Conservation (phyloP, 30 jellyfish, hydroid and myxozoan genomes). For the Pseudorhiza aurosa region DNA sequence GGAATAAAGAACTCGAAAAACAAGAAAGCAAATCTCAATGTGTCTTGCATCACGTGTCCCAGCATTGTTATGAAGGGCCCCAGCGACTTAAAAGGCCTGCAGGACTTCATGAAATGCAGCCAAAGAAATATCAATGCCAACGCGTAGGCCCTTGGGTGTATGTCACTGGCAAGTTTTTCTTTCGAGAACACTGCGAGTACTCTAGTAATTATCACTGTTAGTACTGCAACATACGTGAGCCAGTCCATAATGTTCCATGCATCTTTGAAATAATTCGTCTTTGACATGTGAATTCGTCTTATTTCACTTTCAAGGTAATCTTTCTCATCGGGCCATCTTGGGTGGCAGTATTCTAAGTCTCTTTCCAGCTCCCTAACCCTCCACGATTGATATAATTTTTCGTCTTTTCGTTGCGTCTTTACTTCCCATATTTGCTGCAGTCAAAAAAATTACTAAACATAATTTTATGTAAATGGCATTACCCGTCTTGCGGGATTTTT, state of each 20-base stretch:
- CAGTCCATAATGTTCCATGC: slow-evolving; percentile 95
- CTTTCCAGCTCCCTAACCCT: slow-evolving; percentile 80
- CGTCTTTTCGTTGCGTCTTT: slow-evolving; percentile 66
- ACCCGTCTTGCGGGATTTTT: too few species aligned
- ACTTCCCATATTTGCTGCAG: slow-evolving; percentile 97
- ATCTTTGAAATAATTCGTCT: slow-evolving; percentile 69
- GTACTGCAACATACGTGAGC: slow-evolving; percentile 76
- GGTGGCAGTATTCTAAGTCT: slow-evolving; percentile 89
- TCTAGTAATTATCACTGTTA: slow-evolving; percentile 76
- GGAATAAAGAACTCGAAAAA: slow-evolving; percentile 95
- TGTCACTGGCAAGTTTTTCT: slow-evolving; percentile 40
- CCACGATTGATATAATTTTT: slow-evolving; percentile 56
- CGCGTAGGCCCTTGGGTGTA: slow-evolving; percentile 87
- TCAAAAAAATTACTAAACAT: too few species aligned
- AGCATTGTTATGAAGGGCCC: slow-evolving; percentile 98
- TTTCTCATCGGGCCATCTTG: slow-evolving; percentile 96
- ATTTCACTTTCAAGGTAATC: slow-evolving; percentile 77
- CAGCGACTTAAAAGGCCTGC: slow-evolving; percentile 90
- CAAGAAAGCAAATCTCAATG: slow-evolving; percentile 87
- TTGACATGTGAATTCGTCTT: slow-evolving; percentile 44
- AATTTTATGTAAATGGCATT: too few species aligned
- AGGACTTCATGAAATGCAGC: slow-evolving; percentile 93
- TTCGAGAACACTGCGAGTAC: slow-evolving; percentile 52
- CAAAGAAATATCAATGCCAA: slow-evolving; percentile 83
- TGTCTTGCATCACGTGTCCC: slow-evolving; percentile 92